Evolutionary conservation across 2,113 vertebrate species (phyloP).

Genomic region (Xenus cinereus): DNA sequence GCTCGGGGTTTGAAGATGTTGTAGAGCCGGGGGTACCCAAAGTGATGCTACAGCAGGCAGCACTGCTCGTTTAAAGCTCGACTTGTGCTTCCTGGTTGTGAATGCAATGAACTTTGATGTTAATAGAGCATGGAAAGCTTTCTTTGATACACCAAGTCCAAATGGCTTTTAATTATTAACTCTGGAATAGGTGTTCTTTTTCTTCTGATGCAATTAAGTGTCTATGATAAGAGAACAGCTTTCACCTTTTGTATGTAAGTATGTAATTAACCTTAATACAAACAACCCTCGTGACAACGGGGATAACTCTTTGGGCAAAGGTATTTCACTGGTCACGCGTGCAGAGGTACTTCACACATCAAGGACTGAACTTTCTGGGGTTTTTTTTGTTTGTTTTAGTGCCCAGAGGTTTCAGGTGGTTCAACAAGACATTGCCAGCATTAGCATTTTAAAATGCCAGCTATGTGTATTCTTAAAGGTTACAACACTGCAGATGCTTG

Average conservation of each 20-base stretch:
- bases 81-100: neutral
- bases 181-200: neutral
- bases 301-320: neutral
- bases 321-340: neutral
- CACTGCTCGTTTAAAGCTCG: accelerated
- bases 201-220: neutral
- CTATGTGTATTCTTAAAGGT: neutral
- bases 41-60: neutral
- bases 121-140: neutral
- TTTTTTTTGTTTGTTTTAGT: neutral
- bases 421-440: neutral
- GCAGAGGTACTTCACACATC: neutral
- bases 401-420: neutral
- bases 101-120: accelerated
- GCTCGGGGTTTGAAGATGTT: too few relatives aligned
- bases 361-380: neutral
- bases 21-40: neutral
- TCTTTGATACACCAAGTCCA: neutral
- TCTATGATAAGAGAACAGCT: neutral
- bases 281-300: neutral
- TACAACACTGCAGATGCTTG: neutral
- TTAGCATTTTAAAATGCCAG: neutral
- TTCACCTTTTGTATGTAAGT: neutral
- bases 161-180: conserved; percentile 1
- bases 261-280: neutral